Conservation (phyloP, 2,797 vertebrate genomes). For the Cryptoprocta ferox region DNA sequence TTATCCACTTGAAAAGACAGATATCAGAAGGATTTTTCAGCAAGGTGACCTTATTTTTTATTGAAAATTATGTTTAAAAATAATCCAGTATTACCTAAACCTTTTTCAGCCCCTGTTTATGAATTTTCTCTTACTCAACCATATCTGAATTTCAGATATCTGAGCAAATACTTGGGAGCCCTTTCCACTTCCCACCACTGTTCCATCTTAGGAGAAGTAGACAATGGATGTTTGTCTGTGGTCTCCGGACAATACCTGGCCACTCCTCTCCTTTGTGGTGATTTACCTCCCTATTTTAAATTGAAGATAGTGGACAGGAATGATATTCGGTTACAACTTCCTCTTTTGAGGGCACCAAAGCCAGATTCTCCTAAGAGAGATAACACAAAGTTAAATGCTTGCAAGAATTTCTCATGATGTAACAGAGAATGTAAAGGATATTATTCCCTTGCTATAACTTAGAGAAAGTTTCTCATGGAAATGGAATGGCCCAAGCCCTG, state of each 20-base stretch:
- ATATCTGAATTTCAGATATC: background rate
- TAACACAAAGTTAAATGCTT: background rate
- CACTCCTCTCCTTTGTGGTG: background rate
- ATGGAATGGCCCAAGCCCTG: background rate
- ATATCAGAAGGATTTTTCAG: conserved; percentile 25
- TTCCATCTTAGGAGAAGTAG: background rate
- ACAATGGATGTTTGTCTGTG: background rate
- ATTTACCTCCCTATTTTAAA: conserved; percentile 26
- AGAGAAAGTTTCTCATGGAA: conserved; percentile 51
- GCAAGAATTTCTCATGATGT: conserved; percentile 3
- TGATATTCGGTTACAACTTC: background rate
- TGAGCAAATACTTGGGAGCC: background rate
- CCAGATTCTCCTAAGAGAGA: background rate
- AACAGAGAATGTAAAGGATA: background rate
- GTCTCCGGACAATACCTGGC: background rate
- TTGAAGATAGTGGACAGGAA: background rate
- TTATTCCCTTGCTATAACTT: conserved; percentile 28
- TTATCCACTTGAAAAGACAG: background rate
- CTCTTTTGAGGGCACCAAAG: background rate
- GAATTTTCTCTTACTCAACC: conserved; percentile 9
- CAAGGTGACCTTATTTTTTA: background rate
- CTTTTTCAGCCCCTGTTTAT: background rate
- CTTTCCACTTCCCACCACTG: background rate
- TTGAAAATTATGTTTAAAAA: conserved; percentile 48
- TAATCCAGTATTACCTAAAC: background rate